Percentiles rank a stretch among this genome's conserved stretches.
Conservation (phyloP, 2,888 invertebrate species). For the Aromia moschata region DNA sequence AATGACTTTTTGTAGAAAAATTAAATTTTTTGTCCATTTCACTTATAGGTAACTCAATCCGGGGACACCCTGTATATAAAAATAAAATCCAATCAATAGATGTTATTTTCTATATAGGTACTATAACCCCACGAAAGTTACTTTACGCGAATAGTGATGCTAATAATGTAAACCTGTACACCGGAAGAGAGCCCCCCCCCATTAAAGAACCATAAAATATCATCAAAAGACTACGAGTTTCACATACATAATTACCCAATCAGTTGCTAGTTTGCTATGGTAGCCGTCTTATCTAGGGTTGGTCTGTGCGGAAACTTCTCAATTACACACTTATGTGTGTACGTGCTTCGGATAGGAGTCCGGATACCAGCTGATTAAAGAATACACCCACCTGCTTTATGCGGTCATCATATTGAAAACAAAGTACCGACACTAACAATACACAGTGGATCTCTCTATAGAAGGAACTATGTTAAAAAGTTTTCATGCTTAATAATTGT, state of each 20-base stretch:
- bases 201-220: not conserved
- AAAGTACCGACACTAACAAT: too few relatives aligned
- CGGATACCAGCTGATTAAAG: slow-evolving; percentile 12
- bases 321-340: slow-evolving; percentile 17
- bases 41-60: too few relatives aligned
- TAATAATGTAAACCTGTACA: not conserved
- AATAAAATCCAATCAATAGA: too few relatives aligned
- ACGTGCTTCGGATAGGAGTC: slow-evolving; percentile 7
- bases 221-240: slow-evolving; percentile 8
- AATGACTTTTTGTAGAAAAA: too few relatives aligned
- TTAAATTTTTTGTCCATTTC: too few relatives aligned
- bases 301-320: slow-evolving; percentile 12
- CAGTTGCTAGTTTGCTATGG: not conserved
- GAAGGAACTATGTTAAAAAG: too few relatives aligned
- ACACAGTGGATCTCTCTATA: too few relatives aligned
- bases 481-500: too few relatives aligned
- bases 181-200: not conserved
- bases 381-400: slow-evolving; percentile 8
- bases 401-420: slow-evolving; percentile 3
- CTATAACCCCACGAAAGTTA: too few relatives aligned
- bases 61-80: too few relatives aligned
- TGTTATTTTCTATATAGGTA: too few relatives aligned
- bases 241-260: slow-evolving; percentile 11
- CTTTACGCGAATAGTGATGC: too few relatives aligned
- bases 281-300: not conserved